Evolutionary conservation across 2,797 vertebrate species (phyloP), one percentile per base, ranked within the genome.

Genomic region (Pseudomugil gertrudae): DNA sequence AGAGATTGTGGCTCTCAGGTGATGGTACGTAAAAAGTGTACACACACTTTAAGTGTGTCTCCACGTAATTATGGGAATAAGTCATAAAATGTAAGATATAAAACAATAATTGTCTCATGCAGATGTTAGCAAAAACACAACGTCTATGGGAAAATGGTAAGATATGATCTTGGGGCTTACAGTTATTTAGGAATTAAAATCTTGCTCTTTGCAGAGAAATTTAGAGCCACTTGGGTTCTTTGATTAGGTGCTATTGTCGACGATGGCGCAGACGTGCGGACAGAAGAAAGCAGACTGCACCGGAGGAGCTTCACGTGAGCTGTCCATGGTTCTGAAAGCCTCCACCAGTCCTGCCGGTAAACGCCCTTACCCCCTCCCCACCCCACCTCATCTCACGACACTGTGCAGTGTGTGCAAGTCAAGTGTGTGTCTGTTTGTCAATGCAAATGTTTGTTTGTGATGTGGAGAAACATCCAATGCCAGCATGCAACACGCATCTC

Each of bases 241-340:
- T 26, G 5, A 19, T 57, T 38, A 69, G 55, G 61, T 43, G n/a
- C 32, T 56, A 10, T 4, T 27, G 36, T 24, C 57, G 64, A 48
- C 60, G 76, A 68, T 58, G 70, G 52, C 59, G 53, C 81, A 74
- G 72, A 62, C 57, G 71, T 69, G 63, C 55, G 57, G 74, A 75
- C 71, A 65, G 36, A 43, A 24, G 36, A 62, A 45, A 61, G 45
- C 2, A 35, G 57, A 84, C 50, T 64, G 60, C 71, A 61, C 26
- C 35, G 50, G 74, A 70, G 21, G 66, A 72, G 61, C 76, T 75
- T 80, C 74, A 78, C 69, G 68, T 72, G 88, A 91, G 85, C 90
- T 92, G 89, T 91, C 90, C 90, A 69, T 87, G 90, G 90, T 91
- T 23, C 88, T 92, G 87, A 91, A 88, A 80, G 66, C 80, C 74